phyloP scores from a whole-genome alignment of 1,140 invertebrate species.

The Hydropsyche tenuis region DNA sequence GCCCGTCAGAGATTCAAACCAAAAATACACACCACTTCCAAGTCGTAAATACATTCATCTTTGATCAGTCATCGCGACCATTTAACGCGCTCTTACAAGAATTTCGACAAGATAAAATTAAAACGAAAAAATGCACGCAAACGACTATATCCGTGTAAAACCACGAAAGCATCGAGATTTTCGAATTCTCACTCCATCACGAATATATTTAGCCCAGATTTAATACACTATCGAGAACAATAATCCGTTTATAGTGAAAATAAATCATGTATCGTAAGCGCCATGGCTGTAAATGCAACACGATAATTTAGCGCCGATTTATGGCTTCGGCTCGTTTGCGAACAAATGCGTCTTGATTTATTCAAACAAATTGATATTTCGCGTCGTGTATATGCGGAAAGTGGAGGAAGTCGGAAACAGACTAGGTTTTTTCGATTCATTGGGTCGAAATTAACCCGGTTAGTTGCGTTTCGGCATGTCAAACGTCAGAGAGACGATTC shows the following conservation, averaged over 20 bases:
- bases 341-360: background rate
- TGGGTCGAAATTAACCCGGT: slow-evolving; percentile 10
- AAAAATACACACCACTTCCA: background rate
- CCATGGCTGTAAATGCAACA: too few species aligned
- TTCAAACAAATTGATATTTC: too few species aligned
- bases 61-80: background rate
- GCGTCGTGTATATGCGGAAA: background rate
- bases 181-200: background rate
- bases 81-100: background rate
- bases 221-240: background rate
- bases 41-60: background rate
- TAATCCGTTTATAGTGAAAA: background rate
- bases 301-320: too few species aligned
- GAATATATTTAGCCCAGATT: background rate
- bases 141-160: too few species aligned
- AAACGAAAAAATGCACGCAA: background rate
- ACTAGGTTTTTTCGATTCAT: slow-evolving; percentile 7
- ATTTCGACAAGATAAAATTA: background rate
- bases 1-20: background rate
- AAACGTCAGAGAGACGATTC: slow-evolving; percentile 13
- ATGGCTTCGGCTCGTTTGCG: background rate
- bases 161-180: too few species aligned
- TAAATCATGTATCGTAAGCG: background rate
- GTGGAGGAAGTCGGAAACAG: background rate
- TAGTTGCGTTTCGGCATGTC: slow-evolving; percentile 15